phyloP scores from a whole-genome alignment of 1,140 invertebrate species.

The Bombus pascuorum region DNA sequence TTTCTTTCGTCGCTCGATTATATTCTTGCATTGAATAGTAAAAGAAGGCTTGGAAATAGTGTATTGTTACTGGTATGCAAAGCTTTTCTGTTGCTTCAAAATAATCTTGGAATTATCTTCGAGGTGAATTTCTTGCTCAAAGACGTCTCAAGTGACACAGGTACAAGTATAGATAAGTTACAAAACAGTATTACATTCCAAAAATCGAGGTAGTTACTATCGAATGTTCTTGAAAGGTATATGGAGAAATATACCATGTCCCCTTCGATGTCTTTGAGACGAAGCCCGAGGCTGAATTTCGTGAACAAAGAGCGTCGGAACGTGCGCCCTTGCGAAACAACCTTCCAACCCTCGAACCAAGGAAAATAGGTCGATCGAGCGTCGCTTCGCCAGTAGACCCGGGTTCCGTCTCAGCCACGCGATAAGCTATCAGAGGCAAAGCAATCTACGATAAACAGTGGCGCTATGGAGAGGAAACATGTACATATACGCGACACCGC shows the following conservation, averaged over 20 bases:
- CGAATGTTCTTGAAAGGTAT: neutral
- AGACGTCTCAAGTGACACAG: neutral
- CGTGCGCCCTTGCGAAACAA: neutral
- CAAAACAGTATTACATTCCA: neutral
- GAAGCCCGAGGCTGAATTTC: neutral
- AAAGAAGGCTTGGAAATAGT: neutral
- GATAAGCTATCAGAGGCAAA: constrained; percentile 46
- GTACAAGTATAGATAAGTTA: neutral
- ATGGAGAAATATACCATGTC: neutral
- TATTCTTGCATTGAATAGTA: neutral
- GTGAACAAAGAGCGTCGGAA: neutral
- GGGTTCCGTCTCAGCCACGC: neutral
- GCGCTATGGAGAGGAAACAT: neutral
- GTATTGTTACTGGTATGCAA: neutral
- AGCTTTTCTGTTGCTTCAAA: neutral
- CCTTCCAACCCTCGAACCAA: constrained; percentile 24
- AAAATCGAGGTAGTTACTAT: neutral
- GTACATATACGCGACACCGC: neutral
- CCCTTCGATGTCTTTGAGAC: too few species aligned
- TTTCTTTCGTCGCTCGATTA: neutral
- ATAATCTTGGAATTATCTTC: neutral
- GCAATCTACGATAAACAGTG: constrained; percentile 37
- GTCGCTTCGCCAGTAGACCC: neutral
- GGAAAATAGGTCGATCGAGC: constrained; percentile 47
- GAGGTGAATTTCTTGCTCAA: neutral